A percentile compares a stretch with the other conserved stretches of the same genome.
Evolutionary conservation across 2,888 invertebrate species (phyloP).

Genomic region (Trachelus stipa): DNA sequence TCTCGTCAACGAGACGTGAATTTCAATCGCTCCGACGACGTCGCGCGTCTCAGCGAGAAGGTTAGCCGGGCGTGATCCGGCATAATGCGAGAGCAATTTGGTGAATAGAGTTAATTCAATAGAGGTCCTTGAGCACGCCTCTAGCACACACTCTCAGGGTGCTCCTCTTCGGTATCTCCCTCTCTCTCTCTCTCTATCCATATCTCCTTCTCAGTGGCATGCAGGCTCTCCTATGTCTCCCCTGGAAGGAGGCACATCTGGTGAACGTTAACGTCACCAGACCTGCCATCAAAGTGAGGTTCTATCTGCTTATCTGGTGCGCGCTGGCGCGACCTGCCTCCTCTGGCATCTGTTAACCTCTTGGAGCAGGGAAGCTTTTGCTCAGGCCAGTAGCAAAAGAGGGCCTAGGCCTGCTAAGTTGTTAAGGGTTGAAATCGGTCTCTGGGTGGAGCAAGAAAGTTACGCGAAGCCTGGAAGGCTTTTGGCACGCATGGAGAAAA

Average conservation of each 20-base stretch:
- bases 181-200: neutral
- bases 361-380: neutral
- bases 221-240: neutral
- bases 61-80: conserved; percentile 50
- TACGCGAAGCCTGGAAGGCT: neutral
- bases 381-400: neutral
- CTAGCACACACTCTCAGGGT: neutral
- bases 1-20: conserved; percentile 31
- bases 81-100: conserved; percentile 56
- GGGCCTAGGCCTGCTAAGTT: neutral
- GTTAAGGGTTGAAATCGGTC: neutral
- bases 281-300: neutral
- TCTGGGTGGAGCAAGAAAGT: neutral
- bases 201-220: neutral
- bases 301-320: neutral
- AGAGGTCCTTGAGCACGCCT: conserved; percentile 47
- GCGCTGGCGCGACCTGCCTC: neutral
- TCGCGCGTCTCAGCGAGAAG: conserved; percentile 25
- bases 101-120: conserved; percentile 56
- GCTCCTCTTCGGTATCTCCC: neutral
- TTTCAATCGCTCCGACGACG: conserved; percentile 37
- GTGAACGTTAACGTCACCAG: conserved; percentile 7
- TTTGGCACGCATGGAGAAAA: neutral
- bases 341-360: neutral
- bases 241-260: conserved; percentile 17